Evolutionary conservation across 1,140 invertebrate genomes (phyloP).

Genomic region (Procambarus clarkii): DNA sequence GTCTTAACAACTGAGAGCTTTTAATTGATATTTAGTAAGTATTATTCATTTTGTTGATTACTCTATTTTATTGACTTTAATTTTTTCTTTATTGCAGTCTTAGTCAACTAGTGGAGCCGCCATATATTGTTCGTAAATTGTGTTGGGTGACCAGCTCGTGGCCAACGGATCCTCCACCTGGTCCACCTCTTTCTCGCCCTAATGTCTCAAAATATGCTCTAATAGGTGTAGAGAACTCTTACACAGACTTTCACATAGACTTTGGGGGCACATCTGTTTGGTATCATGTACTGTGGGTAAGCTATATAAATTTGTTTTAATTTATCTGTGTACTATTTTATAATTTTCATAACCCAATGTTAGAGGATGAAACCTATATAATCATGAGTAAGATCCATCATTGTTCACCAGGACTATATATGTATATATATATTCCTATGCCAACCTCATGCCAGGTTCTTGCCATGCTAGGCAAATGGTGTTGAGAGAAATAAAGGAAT

Average conservation of each 20-base stretch:
- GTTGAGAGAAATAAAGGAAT: too few relatives aligned
- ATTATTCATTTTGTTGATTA: not conserved
- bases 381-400: too few relatives aligned
- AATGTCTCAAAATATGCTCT: slow-evolving; percentile 94
- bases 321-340: too few relatives aligned
- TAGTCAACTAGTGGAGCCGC: slow-evolving; percentile 84
- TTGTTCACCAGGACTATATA: too few relatives aligned
- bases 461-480: too few relatives aligned
- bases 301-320: slow-evolving; percentile 32
- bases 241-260: slow-evolving; percentile 96
- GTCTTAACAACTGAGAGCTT: not conserved
- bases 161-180: slow-evolving; percentile 79
- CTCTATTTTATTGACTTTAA: not conserved
- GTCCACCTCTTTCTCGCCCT: slow-evolving; percentile 77
- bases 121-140: slow-evolving; percentile 84
- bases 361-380: too few relatives aligned
- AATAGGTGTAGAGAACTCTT: slow-evolving; percentile 90
- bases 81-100: slow-evolving; percentile 78
- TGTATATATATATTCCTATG: too few relatives aligned
- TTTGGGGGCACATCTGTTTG: slow-evolving; percentile 96
- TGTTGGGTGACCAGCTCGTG: slow-evolving; percentile 89
- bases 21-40: not conserved
- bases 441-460: too few relatives aligned
- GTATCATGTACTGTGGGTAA: slow-evolving; percentile 90
- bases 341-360: too few relatives aligned